phyloP scores from a whole-genome alignment of 2,797 vertebrate genomes.

The Hydrolagus colliei region DNA sequence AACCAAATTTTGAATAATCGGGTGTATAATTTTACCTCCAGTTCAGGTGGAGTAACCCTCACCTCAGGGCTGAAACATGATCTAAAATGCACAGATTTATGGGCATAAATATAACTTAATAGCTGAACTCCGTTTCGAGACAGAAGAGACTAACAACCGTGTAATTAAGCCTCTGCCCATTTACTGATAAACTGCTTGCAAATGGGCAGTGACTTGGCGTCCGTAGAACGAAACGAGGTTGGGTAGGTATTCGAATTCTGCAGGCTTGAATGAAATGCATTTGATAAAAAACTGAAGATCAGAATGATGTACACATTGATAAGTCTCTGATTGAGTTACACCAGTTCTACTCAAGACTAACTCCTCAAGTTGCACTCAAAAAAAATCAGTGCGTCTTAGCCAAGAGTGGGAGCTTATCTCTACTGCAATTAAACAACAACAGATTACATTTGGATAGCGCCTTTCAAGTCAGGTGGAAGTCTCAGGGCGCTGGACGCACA shows the following conservation, averaged over 20 bases:
- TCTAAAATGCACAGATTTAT: too few relatives aligned
- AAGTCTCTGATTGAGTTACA: neutral
- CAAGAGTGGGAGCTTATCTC: neutral
- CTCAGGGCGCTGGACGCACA: too few relatives aligned
- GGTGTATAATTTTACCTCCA: too few relatives aligned
- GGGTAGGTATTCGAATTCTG: neutral
- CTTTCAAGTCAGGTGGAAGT: too few relatives aligned
- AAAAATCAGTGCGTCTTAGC: neutral
- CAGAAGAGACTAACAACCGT: neutral
- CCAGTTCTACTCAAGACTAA: neutral
- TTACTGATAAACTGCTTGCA: neutral
- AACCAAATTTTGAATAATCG: neutral
- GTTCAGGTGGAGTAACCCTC: too few relatives aligned
- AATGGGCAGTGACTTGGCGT: neutral
- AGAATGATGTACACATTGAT: neutral
- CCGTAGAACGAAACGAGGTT: too few relatives aligned
- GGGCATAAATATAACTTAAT: too few relatives aligned
- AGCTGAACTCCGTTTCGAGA: neutral
- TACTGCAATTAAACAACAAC: neutral
- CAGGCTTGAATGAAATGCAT: neutral
- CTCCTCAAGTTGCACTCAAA: neutral
- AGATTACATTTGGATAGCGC: neutral
- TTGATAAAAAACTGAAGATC: neutral
- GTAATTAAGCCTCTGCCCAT: neutral
- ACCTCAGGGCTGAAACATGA: too few relatives aligned